Base-by-base conservation (phyloP, 2,797 vertebrate genomes). In the Pipistrellus pipistrellus region DNA sequence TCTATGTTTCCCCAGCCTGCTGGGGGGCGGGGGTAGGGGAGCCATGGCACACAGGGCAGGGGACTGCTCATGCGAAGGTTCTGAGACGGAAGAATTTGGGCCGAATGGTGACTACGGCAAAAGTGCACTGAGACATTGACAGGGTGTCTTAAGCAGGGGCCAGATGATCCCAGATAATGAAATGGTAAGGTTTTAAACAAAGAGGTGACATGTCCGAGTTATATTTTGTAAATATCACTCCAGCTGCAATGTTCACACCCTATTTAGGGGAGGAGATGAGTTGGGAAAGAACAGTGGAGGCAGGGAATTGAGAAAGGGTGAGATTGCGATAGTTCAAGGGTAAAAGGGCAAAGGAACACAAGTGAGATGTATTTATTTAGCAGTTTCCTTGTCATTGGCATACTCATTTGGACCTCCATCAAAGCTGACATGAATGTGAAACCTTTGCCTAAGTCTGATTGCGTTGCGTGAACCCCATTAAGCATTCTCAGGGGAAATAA, bases 401-500 rank as follows among this genome's bases (percentile, higher is more conserved):
- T 55, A 32, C 48, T 82, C 69, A 8, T 62, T 55, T 73, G 72
- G 32, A 21, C 32, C 32, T 78, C 38, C 44, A 48, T 87, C 84
- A 46, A 91, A 85, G 69, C 68, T 81, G 80, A 30, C 44, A 44
- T n/a, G 76, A 80, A 81, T 51, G 30, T 85, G 77, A 66, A 57
- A n/a, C 85, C 44, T 83, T 80, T 93, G 35, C 46, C 13, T 81
- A 81, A 95, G 55, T 87, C 78, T 75, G 55, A 91, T 23, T 78
- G 23, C 62, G 32, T 32, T 76, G 57, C 38, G 18, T 66, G 77
- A 53, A 69, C 88, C 71, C 57, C 69, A 72, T 75, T 77, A 81
- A 93, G 41, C 27, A 62, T 90, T 73, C 51, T 95, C 30, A 13
- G 18, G 64, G 55, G 68, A 91, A 92, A 93, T 86, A 44, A 83